A percentile compares a stretch with the other conserved stretches of the same genome.
These are phyloP conservation scores for Ailuropoda melanoleuca DNA, from an alignment of 2,113 vertebrate species.

Conservation along the genomic window DNA sequence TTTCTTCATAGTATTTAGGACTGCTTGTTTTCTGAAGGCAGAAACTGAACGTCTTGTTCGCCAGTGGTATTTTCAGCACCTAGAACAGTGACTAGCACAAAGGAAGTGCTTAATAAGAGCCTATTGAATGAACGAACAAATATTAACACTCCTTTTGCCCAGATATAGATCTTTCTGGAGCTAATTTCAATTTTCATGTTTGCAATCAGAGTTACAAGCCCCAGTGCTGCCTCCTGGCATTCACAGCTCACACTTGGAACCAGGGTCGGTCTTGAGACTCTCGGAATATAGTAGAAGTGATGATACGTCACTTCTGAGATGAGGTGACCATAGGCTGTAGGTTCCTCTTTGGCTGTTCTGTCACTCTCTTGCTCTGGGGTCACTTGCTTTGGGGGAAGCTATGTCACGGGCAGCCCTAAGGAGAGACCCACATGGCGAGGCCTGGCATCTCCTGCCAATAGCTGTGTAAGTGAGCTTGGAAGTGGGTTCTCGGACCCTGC, in stretches of 20 bases:
- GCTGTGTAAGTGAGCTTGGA: not conserved
- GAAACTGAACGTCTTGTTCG: not conserved
- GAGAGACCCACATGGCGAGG: not conserved
- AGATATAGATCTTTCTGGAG: slow-evolving; percentile 18
- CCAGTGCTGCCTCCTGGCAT: not conserved
- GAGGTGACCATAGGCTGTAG: not conserved
- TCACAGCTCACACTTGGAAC: not conserved
- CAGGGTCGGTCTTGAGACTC: not conserved
- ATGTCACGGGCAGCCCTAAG: not conserved
- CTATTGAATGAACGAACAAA: not conserved
- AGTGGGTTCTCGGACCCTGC: not conserved
- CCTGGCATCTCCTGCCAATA: not conserved
- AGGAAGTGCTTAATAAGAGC: not conserved
- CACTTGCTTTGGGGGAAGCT: not conserved
- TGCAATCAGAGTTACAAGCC: not conserved
- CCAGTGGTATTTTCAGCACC: slow-evolving; percentile 22
- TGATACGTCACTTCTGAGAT: not conserved
- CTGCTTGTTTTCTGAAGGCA: not conserved
- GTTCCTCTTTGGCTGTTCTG: not conserved
- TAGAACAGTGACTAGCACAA: slow-evolving; percentile 42
- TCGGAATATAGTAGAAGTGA: not conserved
- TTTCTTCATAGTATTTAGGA: not conserved
- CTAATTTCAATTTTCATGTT: not conserved
- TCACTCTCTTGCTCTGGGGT: not conserved
- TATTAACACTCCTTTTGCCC: not conserved